Conservation (phyloP, 2,113 vertebrate genomes). For the Sylvilagus bachmani region DNA sequence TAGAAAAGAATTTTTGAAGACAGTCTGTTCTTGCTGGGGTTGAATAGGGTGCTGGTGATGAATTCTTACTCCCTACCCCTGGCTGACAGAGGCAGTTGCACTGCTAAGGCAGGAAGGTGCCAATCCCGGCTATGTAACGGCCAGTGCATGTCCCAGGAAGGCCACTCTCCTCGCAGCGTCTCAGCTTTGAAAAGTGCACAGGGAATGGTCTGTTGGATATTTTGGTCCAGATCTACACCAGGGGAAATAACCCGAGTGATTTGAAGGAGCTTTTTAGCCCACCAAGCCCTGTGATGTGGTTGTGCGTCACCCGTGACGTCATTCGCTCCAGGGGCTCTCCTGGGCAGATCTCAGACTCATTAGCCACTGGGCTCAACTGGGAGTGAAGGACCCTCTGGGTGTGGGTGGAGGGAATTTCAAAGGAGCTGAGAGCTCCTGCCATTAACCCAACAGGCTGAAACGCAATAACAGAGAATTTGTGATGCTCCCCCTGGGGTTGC, state of each 20-base stretch:
- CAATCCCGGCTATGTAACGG: background rate
- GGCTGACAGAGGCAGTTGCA: background rate
- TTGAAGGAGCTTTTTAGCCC: conserved; percentile 64
- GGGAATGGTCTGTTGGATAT: conserved; percentile 68
- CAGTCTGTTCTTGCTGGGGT: background rate
- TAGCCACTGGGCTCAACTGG: background rate
- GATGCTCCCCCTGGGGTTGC: background rate
- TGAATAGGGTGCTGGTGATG: background rate
- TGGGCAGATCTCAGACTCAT: background rate
- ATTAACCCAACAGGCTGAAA: background rate
- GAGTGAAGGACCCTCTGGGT: background rate
- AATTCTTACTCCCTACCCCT: background rate
- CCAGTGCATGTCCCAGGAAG: conserved; percentile 41
- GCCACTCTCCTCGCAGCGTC: background rate
- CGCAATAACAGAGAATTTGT: background rate
- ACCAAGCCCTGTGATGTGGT: background rate
- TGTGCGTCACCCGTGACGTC: background rate
- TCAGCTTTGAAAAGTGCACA: conserved; percentile 27
- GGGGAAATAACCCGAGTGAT: conserved; percentile 75
- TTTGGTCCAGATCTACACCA: conserved; percentile 59
- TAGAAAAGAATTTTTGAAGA: no score
- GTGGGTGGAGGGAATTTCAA: background rate
- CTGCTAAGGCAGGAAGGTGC: background rate
- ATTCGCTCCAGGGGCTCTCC: background rate
- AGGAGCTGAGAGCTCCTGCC: background rate